Evolutionary conservation across 2,113 vertebrate species (phyloP).

Genomic region (Camelus bactrianus): DNA sequence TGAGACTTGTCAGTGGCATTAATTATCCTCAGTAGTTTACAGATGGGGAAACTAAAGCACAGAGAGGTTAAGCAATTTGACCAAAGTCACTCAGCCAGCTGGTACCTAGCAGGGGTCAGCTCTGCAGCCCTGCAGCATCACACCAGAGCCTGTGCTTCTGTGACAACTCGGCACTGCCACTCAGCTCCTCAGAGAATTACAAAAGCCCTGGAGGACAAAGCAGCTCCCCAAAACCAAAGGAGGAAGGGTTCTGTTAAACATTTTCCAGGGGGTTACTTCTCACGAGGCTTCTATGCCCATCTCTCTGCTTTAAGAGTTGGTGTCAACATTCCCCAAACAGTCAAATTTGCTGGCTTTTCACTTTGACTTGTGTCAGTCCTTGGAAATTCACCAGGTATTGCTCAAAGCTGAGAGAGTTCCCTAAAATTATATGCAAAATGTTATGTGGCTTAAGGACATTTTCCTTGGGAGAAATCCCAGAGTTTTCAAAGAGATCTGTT

Average conservation of each 20-base stretch:
- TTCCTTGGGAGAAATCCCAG: not conserved
- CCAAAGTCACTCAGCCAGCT: not conserved
- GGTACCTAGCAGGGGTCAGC: not conserved
- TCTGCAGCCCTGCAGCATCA: accelerated
- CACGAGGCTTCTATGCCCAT: not conserved
- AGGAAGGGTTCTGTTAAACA: not conserved
- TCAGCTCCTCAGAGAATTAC: not conserved
- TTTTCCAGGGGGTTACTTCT: not conserved
- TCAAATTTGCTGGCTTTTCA: not conserved
- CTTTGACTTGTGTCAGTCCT: not conserved
- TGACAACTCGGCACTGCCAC: not conserved
- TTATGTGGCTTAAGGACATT: not conserved
- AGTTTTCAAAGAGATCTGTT: not conserved
- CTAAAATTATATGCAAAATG: constrained; percentile 2
- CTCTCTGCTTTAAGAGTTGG: not conserved
- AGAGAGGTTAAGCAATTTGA: not conserved
- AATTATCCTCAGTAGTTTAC: not conserved
- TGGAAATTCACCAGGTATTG: not conserved
- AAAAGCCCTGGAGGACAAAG: not conserved
- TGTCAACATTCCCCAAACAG: not conserved
- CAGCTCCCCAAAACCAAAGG: not conserved
- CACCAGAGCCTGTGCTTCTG: not conserved
- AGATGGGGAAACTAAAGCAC: not conserved
- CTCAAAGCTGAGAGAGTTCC: not conserved
- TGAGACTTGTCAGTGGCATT: not conserved